phyloP scores from a whole-genome alignment of 2,113 vertebrate species.

The Ceratotherium simum region DNA sequence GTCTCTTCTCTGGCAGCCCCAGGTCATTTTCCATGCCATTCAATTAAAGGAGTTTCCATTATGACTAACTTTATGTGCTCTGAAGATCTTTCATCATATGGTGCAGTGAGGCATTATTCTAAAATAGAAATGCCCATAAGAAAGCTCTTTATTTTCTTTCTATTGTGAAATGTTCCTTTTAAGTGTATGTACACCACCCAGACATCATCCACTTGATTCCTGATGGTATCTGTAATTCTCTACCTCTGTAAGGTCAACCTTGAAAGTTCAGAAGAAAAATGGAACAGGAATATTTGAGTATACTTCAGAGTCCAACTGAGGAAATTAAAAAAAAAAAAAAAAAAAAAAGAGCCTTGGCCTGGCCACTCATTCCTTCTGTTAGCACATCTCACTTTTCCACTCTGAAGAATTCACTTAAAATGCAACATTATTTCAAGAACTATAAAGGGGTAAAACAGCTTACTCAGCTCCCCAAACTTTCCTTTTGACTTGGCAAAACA shows the following conservation, averaged over 20 bases:
- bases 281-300: background rate
- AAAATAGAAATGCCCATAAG: conserved; percentile 53
- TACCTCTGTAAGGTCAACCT: background rate
- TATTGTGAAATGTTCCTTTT: background rate
- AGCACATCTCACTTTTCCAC: background rate
- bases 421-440: background rate
- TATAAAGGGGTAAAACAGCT: background rate
- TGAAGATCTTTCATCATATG: conserved; percentile 17
- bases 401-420: background rate
- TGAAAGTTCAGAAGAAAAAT: background rate
- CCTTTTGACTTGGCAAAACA: background rate
- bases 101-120: conserved; percentile 11
- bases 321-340: too few relatives aligned
- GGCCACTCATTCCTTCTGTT: background rate
- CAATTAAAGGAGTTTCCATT: conserved; percentile 84
- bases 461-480: background rate
- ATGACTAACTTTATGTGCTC: conserved; percentile 61
- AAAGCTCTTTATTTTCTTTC: conserved; percentile 14
- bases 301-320: background rate
- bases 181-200: background rate
- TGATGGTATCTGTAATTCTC: background rate
- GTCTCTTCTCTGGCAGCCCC: conserved; percentile 63
- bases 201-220: background rate
- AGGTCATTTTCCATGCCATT: conserved; percentile 86
- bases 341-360: background rate